Percentiles rank a stretch among this genome's conserved stretches.
These are phyloP conservation scores for Neodiprion fabricii DNA, from an alignment of 1,140 invertebrate genomes.

Conservation along the genomic window DNA sequence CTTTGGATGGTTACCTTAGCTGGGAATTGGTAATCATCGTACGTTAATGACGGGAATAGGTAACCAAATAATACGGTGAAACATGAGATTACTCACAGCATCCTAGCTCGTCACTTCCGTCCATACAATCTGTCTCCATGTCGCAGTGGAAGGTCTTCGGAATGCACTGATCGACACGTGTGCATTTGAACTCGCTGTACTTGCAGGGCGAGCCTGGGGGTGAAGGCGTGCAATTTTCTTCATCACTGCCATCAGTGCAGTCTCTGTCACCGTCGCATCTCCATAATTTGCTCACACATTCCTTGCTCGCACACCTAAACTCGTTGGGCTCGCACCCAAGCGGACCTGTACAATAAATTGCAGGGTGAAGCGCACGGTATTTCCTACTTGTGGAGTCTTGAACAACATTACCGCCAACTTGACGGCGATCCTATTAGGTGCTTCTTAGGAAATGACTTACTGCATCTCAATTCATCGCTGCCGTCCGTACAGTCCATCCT, in stretches of 20 bases:
- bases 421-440: background rate
- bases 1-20: slow-evolving; percentile 69
- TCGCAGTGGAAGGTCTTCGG: slow-evolving; percentile 96
- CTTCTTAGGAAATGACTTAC: slow-evolving; percentile 64
- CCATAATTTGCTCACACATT: slow-evolving; percentile 93
- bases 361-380: background rate
- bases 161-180: slow-evolving; percentile 83
- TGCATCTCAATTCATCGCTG: slow-evolving; percentile 89
- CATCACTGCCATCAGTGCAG: slow-evolving; percentile 90
- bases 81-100: slow-evolving; percentile 74
- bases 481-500: slow-evolving; percentile 82
- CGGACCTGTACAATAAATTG: slow-evolving; percentile 46
- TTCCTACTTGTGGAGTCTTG: too few relatives aligned
- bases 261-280: slow-evolving; percentile 91
- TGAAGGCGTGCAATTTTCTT: slow-evolving; percentile 68
- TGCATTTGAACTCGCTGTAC: slow-evolving; percentile 84
- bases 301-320: slow-evolving; percentile 85
- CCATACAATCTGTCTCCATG: slow-evolving; percentile 83
- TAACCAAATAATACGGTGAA: slow-evolving; percentile 20
- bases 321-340: slow-evolving; percentile 92
- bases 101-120: slow-evolving; percentile 90
- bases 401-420: background rate
- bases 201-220: slow-evolving; percentile 74
- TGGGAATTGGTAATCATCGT: slow-evolving; percentile 34
- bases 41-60: slow-evolving; percentile 8